phyloP scores from a whole-genome alignment of 2,888 invertebrate genomes.

The Atrina japonica region DNA sequence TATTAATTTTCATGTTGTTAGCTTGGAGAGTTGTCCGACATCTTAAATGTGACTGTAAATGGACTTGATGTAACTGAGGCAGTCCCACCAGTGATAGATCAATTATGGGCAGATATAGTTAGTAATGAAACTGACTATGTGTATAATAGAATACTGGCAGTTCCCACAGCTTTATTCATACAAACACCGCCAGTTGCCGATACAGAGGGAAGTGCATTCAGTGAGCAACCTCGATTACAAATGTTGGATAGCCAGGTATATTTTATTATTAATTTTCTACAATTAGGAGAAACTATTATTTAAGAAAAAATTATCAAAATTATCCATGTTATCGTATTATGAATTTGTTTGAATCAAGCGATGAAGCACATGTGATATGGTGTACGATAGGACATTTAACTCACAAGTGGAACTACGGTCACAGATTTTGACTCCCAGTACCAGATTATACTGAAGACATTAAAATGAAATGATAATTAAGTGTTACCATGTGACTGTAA shows the following conservation, averaged over 20 bases:
- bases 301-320: not conserved
- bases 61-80: slow-evolving; percentile 29
- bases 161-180: slow-evolving; percentile 24
- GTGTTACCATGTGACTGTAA: no score
- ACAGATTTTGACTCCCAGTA: no score
- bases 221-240: slow-evolving; percentile 33
- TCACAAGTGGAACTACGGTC: no score
- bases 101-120: slow-evolving; percentile 30
- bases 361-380: no score
- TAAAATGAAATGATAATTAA: no score
- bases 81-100: slow-evolving; percentile 33
- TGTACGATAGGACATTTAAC: no score
- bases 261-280: not conserved
- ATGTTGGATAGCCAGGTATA: slow-evolving; percentile 33
- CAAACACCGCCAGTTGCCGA: slow-evolving; percentile 18
- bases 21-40: slow-evolving; percentile 41
- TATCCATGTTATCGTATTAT: not conserved
- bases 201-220: slow-evolving; percentile 36
- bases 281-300: not conserved
- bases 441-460: no score
- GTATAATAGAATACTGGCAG: no score
- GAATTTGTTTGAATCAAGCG: not conserved
- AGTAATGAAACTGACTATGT: no score
- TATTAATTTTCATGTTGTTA: no score
- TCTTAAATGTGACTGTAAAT: slow-evolving; percentile 41